Base-by-base conservation (phyloP, 2,797 vertebrate genomes). In the Gymnothorax javanicus region DNA sequence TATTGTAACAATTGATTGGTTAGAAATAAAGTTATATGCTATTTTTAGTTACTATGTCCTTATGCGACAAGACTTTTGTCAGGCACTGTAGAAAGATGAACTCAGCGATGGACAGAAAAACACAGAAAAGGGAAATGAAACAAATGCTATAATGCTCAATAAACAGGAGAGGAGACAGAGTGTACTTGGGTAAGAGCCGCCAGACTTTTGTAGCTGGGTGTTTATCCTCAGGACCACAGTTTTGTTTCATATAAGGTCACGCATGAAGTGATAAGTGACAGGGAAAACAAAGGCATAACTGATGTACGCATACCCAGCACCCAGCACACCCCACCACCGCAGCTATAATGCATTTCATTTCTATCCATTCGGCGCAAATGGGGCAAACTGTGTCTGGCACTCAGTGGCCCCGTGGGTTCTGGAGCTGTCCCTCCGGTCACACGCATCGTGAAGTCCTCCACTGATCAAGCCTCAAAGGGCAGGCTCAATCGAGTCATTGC, bases 181-280 rank as follows among this genome's bases (percentile, higher is more conserved):
- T 54, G 50, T 56, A n/a, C 52, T n/a, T n/a, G 77, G 52, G 77
- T n/a, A 79, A 79, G n/a, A 43, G 6, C 25, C 17, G 75, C 7
- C 75, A 79, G 75, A 79, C 43, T 52, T 5, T 20, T 52, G 27
- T 79, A 81, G 56, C n/a, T 50, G 13, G 77, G 20, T 56, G 77
- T 81, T 81, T 56, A 54, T 81, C 20, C n/a, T 20, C 52, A 81
- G 50, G 1, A n/a, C 52, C 17, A 81, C 50, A 56, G 50, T 23
- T 52, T 81, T 81, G 77, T 54, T 81, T n/a, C 54, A n/a, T 23
- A n/a, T 81, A n/a, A 81, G 17, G 77, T 81, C 77, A 81, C 50
- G 13, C 2, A 43, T 12, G 73, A 81, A n/a, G 7, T 56, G 25
- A 81, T 17, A 56, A 7, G 20, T 50, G 50, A 56, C 52, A 56